Conservation (phyloP, 2,113 vertebrate genomes). For the Nycticryphes semicollaris region DNA sequence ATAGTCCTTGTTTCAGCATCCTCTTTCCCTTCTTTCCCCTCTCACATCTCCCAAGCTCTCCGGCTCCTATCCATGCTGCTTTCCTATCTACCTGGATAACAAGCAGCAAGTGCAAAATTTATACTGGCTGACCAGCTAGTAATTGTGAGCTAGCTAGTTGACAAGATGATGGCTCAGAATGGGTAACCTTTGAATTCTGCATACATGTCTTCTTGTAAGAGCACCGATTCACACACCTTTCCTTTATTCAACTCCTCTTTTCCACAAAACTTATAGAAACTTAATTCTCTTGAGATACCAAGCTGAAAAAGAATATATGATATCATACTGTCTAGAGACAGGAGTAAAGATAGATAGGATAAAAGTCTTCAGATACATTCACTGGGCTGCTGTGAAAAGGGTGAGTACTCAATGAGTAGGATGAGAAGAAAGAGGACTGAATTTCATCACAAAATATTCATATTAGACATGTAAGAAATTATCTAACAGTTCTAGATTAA, state of each 20-base stretch:
- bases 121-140: neutral
- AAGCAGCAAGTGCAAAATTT: neutral
- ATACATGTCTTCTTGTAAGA: neutral
- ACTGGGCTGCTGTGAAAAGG: neutral
- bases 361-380: neutral
- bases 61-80: neutral
- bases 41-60: neutral
- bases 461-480: neutral
- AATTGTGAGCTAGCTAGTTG: neutral
- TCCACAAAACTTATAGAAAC: neutral
- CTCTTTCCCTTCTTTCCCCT: neutral
- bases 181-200: neutral
- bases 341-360: neutral
- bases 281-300: neutral
- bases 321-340: conserved; percentile 20
- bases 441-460: neutral
- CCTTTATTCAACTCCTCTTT: neutral
- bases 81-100: neutral
- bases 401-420: neutral
- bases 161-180: neutral
- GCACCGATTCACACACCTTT: neutral
- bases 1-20: neutral
- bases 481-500: neutral
- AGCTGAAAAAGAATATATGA: neutral
- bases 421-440: neutral